Conservation (phyloP, 2,797 vertebrate genomes). For the Phoxinus dragarum region DNA sequence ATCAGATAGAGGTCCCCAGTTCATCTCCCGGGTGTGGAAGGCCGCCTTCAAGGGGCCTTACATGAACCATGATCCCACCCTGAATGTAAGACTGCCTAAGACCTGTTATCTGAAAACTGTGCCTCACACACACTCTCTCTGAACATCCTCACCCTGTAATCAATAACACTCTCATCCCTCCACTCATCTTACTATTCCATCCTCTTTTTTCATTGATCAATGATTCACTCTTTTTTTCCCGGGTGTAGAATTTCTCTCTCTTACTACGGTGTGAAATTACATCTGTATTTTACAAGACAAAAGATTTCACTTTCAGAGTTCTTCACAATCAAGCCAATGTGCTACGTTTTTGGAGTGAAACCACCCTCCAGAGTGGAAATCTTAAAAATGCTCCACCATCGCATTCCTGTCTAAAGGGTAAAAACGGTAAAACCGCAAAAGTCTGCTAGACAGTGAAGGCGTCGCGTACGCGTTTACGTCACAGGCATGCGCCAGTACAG, state of each 20-base stretch:
- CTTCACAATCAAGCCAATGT: neutral
- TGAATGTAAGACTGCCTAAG: neutral
- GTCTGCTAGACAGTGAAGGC: no score
- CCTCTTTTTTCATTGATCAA: slow-evolving; percentile 18
- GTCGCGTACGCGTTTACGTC: no score
- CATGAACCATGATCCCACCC: neutral
- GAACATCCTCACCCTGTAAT: neutral
- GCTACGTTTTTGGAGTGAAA: no score
- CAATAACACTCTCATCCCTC: slow-evolving; percentile 24
- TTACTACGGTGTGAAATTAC: slow-evolving; percentile 37
- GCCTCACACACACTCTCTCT: neutral
- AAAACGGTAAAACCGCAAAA: no score
- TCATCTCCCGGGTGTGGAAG: no score
- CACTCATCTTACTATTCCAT: slow-evolving; percentile 21
- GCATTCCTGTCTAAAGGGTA: no score
- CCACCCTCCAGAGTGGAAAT: no score
- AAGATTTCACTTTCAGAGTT: neutral
- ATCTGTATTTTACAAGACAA: slow-evolving; percentile 12
- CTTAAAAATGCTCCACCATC: no score
- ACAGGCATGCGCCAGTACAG: no score
- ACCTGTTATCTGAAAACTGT: neutral
- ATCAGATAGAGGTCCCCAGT: no score
- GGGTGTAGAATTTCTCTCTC: slow-evolving; percentile 15
- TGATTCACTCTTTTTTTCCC: neutral
- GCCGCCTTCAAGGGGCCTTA: neutral